Evolutionary conservation across 2,797 vertebrate genomes (phyloP), one percentile per base, ranked within the genome.

Genomic region (Manis javanica): DNA sequence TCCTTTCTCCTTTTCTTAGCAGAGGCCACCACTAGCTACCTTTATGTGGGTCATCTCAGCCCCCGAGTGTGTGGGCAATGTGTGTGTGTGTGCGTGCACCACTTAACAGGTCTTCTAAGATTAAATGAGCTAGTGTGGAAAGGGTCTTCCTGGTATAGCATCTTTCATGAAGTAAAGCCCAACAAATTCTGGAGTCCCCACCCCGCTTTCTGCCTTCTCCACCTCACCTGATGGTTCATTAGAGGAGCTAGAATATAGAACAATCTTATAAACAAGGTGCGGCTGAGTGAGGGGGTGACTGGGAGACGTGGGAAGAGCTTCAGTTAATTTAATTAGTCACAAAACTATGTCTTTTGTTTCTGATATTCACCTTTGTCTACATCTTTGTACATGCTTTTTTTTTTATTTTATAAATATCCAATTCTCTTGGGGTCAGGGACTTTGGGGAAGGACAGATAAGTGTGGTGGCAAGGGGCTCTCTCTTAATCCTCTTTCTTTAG

Each of bases 101-200:
- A 34, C 55, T 69, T 14, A 88, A 39, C 37, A 91, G 39, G 19
- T 39, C 72, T 83, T 72, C 75, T 88, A 83, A 69, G 87, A 91
- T 66, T 37, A 85, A 85, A 78, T 71, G 83, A 90, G 51, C 18
- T 14, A 39, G 42, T 3, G 12, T 51, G 31, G 24, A 68, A 85
- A 95, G 16, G 59, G 6, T 42, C 29, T 63, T 12, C n/a, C 34
- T 68, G 34, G 26, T 23, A n/a, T 2, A n/a, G 57, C 5, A 29
- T 23, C 51, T n/a, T 23, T 61, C 49, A 53, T 49, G 75, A 66
- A 92, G 57, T 5, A 61, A 92, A 95, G 23, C 11, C 85, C 31
- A 51, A 14, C 64, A 63, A 3, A 59, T 64, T 71, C 46, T 74
- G 72, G 53, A 49, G 3, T 37, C 2, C 16, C n/a, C 8, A 13